phyloP scores from a whole-genome alignment of 1,140 invertebrate genomes.

The Aleiodes sp. region DNA sequence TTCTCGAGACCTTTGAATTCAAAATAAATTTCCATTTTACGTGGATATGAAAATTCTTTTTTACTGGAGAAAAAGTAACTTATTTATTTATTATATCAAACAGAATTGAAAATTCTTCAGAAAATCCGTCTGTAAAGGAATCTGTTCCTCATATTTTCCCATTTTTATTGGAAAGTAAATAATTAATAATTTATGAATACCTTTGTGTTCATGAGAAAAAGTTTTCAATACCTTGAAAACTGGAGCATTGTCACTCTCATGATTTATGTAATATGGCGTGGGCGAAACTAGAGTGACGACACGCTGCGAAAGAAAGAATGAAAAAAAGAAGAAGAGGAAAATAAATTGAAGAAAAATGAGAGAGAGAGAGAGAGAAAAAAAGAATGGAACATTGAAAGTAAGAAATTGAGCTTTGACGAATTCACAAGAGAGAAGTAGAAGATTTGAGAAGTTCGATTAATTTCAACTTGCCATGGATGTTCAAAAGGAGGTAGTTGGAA shows the following conservation, averaged over 20 bases:
- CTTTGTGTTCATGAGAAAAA: background rate
- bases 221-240: background rate
- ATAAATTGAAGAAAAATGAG: too few species aligned
- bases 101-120: too few species aligned
- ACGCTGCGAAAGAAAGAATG: conserved; percentile 1
- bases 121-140: too few species aligned
- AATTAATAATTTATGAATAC: background rate
- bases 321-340: background rate
- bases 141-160: too few species aligned
- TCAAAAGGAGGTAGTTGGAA: conserved; percentile 5
- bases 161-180: too few species aligned
- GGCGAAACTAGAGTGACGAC: conserved; percentile 12
- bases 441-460: conserved; percentile 16
- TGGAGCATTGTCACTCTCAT: conserved; percentile 12
- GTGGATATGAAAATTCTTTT: too few species aligned
- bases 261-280: conserved; percentile 32
- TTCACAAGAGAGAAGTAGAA: background rate
- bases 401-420: conserved; percentile 4
- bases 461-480: conserved; percentile 13
- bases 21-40: too few species aligned
- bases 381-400: background rate
- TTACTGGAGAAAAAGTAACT: too few species aligned
- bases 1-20: too few species aligned
- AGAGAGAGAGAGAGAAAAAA: background rate
- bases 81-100: too few species aligned